A percentile compares a stretch with the other conserved stretches of the same genome.
Conservation (phyloP, 2,113 vertebrate genomes). For the Triplophysa siluroides region DNA sequence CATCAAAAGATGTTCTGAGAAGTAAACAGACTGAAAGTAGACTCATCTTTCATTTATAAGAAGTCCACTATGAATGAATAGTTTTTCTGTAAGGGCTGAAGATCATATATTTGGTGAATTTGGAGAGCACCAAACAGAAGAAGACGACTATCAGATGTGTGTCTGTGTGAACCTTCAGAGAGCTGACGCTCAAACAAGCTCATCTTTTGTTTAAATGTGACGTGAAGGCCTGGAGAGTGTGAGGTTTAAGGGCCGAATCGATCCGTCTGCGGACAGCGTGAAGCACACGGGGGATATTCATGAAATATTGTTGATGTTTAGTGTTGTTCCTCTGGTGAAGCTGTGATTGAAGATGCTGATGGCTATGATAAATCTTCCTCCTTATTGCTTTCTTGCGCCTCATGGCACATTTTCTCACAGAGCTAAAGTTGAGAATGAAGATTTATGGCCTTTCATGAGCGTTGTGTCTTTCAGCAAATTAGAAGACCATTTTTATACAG, state of each 20-base stretch:
- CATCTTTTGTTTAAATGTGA: neutral
- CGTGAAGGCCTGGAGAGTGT: neutral
- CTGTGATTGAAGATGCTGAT: slow-evolving; percentile 43
- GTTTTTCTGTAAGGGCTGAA: neutral
- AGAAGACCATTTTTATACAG: slow-evolving; percentile 29
- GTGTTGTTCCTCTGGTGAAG: neutral
- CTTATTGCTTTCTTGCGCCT: slow-evolving; percentile 42
- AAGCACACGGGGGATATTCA: slow-evolving; percentile 5
- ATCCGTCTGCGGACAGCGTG: neutral
- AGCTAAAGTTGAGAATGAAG: slow-evolving; percentile 47
- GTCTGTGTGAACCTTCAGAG: too few relatives aligned
- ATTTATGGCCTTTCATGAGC: slow-evolving; percentile 51
- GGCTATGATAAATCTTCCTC: slow-evolving; percentile 33
- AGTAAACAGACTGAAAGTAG: too few relatives aligned
- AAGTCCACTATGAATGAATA: too few relatives aligned
- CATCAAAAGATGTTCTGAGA: too few relatives aligned
- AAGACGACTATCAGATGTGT: neutral
- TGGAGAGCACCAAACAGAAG: neutral
- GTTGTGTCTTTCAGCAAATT: slow-evolving; percentile 40
- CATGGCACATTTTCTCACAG: slow-evolving; percentile 34
- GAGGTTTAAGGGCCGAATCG: neutral
- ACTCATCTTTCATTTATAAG: too few relatives aligned
- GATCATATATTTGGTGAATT: neutral
- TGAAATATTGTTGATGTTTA: slow-evolving; percentile 22
- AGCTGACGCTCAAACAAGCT: neutral